Evolutionary conservation across 2,888 invertebrate genomes (phyloP).

Genomic region (Teleogryllus oceanicus): DNA sequence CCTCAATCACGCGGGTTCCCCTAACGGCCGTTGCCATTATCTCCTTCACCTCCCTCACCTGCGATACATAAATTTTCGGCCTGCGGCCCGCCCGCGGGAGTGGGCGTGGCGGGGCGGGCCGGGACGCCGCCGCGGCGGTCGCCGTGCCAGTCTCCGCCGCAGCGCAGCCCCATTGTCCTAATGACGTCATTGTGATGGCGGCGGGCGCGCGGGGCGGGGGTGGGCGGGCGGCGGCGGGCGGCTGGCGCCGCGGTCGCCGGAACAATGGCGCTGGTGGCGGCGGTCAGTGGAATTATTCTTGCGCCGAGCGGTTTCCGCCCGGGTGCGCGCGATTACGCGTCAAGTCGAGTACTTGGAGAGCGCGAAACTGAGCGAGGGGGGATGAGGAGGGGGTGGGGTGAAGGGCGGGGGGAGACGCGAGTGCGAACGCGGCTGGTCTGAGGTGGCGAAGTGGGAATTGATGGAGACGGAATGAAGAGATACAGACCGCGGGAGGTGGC

Average conservation of each 20-base stretch:
- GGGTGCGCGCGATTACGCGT: neutral
- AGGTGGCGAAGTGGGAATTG: neutral
- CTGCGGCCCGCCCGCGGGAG: neutral
- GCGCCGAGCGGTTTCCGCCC: neutral
- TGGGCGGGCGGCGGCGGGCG: neutral
- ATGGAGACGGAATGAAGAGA: no score
- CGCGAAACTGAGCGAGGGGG: neutral
- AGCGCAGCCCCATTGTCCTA: neutral
- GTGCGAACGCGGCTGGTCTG: neutral
- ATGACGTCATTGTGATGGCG: constrained; percentile 7
- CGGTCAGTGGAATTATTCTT: constrained; percentile 1
- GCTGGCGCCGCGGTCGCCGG: neutral
- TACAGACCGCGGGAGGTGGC: no score
- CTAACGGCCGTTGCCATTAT: no score
- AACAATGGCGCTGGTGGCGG: neutral
- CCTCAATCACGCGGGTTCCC: no score
- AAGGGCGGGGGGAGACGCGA: neutral
- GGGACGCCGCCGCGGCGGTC: neutral
- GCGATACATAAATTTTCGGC: neutral
- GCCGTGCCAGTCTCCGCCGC: neutral
- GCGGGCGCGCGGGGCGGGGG: neutral
- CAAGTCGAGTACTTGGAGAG: neutral
- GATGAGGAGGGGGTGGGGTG: neutral
- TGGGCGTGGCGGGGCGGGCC: neutral
- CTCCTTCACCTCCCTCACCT: neutral